Evolutionary conservation across 2,113 vertebrate species (phyloP), one percentile per base, ranked within the genome.

Genomic region (Synchiropus splendidus): DNA sequence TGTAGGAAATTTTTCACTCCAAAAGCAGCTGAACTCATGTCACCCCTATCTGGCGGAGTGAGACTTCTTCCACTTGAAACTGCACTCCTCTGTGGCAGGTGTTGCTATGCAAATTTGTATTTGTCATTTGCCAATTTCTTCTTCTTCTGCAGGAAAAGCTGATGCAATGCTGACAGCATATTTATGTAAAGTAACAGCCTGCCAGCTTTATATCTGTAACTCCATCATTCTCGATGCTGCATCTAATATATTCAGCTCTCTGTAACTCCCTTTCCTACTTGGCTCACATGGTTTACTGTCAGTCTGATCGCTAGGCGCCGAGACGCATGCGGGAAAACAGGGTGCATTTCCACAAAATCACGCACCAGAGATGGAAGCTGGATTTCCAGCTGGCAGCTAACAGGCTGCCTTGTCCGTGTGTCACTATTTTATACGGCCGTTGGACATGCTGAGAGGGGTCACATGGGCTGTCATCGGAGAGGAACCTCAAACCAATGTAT

Each of bases 231-330:
- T 46, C 47, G 21, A 43, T 31, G 36, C 51, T 36, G 21, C 33
- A 45, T 36, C 48, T 54, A 40, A 79, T 58, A 45, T 50, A 10
- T 56, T 60, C 54, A 49, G 57, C 54, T 45, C 36, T 50, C 14
- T 16, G 12, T 58, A 44, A 62, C 58, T 62, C 39, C 34, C 13
- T 14, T 15, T 4, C 4, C 1, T 41, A 40, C 46, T 31, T 35
- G 42, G 62, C 53, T 47, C 47, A 62, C 48, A 40, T 61, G 39
- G 47, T 67, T 70, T 55, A 58, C 39, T 31, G 42, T 57, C 39
- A 54, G 61, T 68, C 46, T 49, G 56, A 64, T 56, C 42, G 53
- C 44, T 39, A n/a, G n/a, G 45, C 50, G 50, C 39, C 13, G 49
- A 9, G 31, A 32, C 27, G 39, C 18, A 18, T 12, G 39, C 18